Evolutionary conservation across 64 coral and sea anemone genomes (phyloP), one percentile per base, ranked within the genome.

Genomic region (Actinia tenebrosa): DNA sequence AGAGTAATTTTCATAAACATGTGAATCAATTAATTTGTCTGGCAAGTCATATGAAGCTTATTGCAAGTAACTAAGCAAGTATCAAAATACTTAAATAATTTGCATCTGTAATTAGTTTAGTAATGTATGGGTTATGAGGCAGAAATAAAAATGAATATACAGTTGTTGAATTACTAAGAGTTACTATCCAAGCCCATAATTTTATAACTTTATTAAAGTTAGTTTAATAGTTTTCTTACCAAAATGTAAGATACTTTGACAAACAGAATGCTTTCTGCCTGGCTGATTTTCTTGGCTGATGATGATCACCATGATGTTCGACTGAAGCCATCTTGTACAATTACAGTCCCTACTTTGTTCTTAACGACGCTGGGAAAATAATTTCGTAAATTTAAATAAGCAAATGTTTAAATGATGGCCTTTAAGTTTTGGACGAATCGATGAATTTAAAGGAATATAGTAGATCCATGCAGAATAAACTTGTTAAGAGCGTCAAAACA

Each of bases 181-280:
- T 10, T 25, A 75, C 69, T n/a, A n/a, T n/a, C n/a, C n/a, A n/a
- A n/a, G n/a, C n/a, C n/a, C 30, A 37, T 37, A 37, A 37, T 37
- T 37, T 37, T 1, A 37, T 37, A 37, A 0, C 30, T 37, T 37
- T 37, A 37, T 0, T 0, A 37, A 37, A 50, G 47, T 8, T 50
- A 50, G 47, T 50, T 50, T 50, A 50, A 5, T 4, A 50, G 47
- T 50, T 50, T 50, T 79, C 77, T 79, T 79, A 79, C 77, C 77
- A 79, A 79, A 79, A 79, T 79, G 77, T 79, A 17, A 79, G 45
- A 47, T 44, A 79, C 27, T 44, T 44, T 18, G 45, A 79, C 16
- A 79, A 17, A 79, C 77, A 79, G 37, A 79, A 79, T 26, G 77
- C 77, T 79, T 79, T 79, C 77, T 79, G 30, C 18, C 77, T 79